Evolutionary conservation across 2,888 invertebrate species (phyloP).

Genomic region (Epinotia demarniana): DNA sequence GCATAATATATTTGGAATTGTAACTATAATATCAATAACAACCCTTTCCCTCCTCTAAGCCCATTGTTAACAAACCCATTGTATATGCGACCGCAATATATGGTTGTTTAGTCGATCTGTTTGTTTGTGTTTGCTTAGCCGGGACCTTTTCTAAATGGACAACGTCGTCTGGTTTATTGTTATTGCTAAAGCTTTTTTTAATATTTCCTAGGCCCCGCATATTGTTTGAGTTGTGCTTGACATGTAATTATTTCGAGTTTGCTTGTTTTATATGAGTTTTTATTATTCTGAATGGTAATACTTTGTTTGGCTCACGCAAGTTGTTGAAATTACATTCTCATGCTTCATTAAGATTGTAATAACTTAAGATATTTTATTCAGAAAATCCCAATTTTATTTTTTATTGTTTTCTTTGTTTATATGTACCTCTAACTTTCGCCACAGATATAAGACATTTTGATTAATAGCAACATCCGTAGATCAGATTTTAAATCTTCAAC

Average conservation of each 20-base stretch:
- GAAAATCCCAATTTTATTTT: too few species aligned
- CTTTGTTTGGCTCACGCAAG: not conserved
- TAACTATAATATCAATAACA: slow-evolving; percentile 47
- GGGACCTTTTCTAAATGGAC: slow-evolving; percentile 60
- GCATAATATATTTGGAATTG: slow-evolving; percentile 35
- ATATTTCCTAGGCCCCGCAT: slow-evolving; percentile 50
- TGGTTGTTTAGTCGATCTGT: slow-evolving; percentile 54
- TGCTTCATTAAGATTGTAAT: not conserved
- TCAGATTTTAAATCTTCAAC: too few species aligned
- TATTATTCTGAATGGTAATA: slow-evolving; percentile 40
- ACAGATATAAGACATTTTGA: too few species aligned
- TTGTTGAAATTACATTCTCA: not conserved
- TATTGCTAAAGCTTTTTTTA: slow-evolving; percentile 51
- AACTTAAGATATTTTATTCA: not conserved
- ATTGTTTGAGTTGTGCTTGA: slow-evolving; percentile 19
- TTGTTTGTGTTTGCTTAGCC: slow-evolving; percentile 61
- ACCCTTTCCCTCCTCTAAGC: slow-evolving; percentile 56
- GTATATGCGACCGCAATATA: slow-evolving; percentile 60
- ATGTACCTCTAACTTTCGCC: too few species aligned
- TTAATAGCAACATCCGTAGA: too few species aligned
- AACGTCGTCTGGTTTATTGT: slow-evolving; percentile 48
- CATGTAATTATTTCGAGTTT: slow-evolving; percentile 42
- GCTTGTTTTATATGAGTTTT: slow-evolving; percentile 43
- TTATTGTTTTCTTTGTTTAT: too few species aligned
- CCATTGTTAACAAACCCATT: slow-evolving; percentile 63